Evolutionary conservation across 1,140 invertebrate species (phyloP).

Genomic region (Spodoptera litura): DNA sequence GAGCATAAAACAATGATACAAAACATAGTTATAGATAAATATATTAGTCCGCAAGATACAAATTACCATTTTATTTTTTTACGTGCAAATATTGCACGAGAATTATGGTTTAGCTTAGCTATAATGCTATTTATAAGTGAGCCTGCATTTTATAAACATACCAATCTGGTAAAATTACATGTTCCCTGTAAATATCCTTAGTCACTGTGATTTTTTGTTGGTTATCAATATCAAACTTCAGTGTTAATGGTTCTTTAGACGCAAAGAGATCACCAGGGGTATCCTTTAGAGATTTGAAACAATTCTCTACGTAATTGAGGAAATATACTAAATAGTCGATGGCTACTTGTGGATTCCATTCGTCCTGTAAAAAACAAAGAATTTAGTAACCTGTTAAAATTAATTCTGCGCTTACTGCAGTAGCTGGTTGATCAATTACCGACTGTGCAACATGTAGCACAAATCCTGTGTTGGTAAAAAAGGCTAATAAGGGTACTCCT

Average conservation of each 20-base stretch:
- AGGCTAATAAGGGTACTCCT: background rate
- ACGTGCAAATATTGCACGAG: background rate
- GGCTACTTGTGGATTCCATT: conserved; percentile 52
- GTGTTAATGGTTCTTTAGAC: conserved; percentile 30
- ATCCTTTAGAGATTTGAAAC: conserved; percentile 36
- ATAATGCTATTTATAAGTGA: background rate
- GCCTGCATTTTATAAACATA: conserved; percentile 25
- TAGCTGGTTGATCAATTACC: background rate
- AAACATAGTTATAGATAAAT: background rate
- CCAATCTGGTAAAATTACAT: conserved; percentile 52
- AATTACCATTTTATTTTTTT: too few relatives aligned
- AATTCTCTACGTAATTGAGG: conserved; percentile 47
- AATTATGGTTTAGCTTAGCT: too few relatives aligned
- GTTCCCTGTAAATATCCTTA: conserved; percentile 21
- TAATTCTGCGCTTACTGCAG: background rate
- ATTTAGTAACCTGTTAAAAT: background rate
- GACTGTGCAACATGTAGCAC: too few relatives aligned
- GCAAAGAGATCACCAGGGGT: background rate
- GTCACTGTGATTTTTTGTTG: conserved; percentile 18
- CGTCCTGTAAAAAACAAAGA: conserved; percentile 44
- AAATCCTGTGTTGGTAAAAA: too few relatives aligned
- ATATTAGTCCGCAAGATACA: too few relatives aligned
- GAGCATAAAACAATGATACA: background rate
- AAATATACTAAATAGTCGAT: conserved; percentile 52
- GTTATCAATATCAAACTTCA: conserved; percentile 45